Evolutionary conservation across 2,888 invertebrate species (phyloP).

Genomic region (Helleia helle): DNA sequence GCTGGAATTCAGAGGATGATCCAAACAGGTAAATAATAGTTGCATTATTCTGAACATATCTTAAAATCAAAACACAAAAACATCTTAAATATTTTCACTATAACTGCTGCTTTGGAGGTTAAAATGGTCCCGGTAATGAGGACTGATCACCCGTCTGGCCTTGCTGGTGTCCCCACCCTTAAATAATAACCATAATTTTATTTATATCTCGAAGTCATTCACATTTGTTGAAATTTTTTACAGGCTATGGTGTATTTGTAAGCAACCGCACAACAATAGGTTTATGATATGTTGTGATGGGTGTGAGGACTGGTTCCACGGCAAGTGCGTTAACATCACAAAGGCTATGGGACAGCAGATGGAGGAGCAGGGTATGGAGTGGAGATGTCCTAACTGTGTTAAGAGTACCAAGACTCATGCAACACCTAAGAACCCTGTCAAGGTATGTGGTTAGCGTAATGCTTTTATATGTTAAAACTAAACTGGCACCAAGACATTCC

Average conservation of each 20-base stretch:
- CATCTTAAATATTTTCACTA: no score
- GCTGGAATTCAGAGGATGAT: slow-evolving; percentile 91
- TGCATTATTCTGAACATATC: background rate
- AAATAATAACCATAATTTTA: no score
- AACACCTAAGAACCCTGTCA: slow-evolving; percentile 2
- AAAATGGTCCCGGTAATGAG: no score
- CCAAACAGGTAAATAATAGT: slow-evolving; percentile 79
- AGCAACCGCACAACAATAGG: slow-evolving; percentile 94
- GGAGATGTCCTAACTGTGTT: slow-evolving; percentile 90
- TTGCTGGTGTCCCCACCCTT: no score
- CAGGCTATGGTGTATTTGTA: slow-evolving; percentile 95
- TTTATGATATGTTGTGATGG: slow-evolving; percentile 98
- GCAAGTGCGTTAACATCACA: slow-evolving; percentile 96
- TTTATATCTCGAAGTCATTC: no score
- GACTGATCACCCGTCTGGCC: no score
- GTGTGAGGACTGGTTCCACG: slow-evolving; percentile 98
- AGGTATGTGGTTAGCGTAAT: no score
- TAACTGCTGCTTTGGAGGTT: no score
- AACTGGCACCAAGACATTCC: no score
- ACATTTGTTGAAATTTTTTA: slow-evolving; percentile 14
- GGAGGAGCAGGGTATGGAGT: slow-evolving; percentile 90
- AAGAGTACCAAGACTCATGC: slow-evolving; percentile 60
- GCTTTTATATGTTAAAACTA: no score
- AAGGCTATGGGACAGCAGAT: slow-evolving; percentile 93
- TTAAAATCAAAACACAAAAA: no score